Evolutionary conservation across 2,888 invertebrate species (phyloP), one percentile per base, ranked within the genome.

Genomic region (Lymantria dispar): DNA sequence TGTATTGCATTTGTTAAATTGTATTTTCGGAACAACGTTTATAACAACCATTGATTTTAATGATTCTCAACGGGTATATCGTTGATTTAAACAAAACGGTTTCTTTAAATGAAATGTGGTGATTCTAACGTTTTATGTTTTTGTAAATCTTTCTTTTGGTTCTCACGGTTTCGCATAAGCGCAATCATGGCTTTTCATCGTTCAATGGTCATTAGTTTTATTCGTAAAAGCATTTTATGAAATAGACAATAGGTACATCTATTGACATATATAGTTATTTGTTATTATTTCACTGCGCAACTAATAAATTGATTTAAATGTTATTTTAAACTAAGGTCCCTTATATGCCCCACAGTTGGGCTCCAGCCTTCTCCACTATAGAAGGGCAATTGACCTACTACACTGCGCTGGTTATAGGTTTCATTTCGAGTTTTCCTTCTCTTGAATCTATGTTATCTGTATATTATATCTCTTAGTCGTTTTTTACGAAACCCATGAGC

Each of bases 41-140:
- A 47, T 36, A 43, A 30, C 52, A 30, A 30, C 44, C 29, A 51
- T 52, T 37, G 44, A 29, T 47, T 52, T 52, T 62, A 60, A 57
- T 60, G 47, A 55, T 64, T 62, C 33, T 55, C 47, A 46, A 59
- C 47, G 56, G 56, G 38, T 52, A 51, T 56, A 50, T 43, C 50
- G 39, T 60, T 43, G 60, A 52, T 66, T 64, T 57, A 49, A 39
- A 48, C 41, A 53, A n/a, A 47, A 48, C 46, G 44, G 42, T 43
- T n/a, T 33, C 45, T 41, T 33, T 47, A 42, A 44, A 45, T 52
- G 44, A 47, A 47, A 39, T 29, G 30, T 41, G 22, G 11, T 43
- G 14, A 33, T 51, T 39, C 22, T 38, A 40, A 38, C 46, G 45
- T 45, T 45, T 37, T 43, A 37, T 22, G 22, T 39, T 51, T 43